Evolutionary conservation across 2,113 vertebrate species (phyloP), one percentile per base, ranked within the genome.

Genomic region (Apteryx mantelli): DNA sequence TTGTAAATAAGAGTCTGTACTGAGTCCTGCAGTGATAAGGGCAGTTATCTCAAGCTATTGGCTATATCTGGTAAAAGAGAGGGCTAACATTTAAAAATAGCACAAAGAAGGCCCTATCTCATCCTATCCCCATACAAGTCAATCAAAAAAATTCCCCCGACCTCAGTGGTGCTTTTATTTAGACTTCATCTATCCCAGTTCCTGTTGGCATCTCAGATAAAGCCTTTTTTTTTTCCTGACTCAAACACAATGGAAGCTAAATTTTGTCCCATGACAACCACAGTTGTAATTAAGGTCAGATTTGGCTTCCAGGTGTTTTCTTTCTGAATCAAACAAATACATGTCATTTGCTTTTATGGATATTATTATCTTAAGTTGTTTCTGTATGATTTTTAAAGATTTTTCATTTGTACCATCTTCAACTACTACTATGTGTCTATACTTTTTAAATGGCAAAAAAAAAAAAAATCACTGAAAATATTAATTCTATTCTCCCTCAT

Each of bases 251-350:
- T n/a, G 48, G 88, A 95, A 92, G 77, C 21, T 91, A 56, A 71
- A 36, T 96, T 95, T 69, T 96, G 50, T 87, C 85, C 76, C 73
- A 92, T 78, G 71, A 84, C 74, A 96, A 84, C 74, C 88, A 90
- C 56, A 82, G 63, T 50, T 93, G 85, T 68, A 88, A 79, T 70
- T 92, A 92, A 75, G 65, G 69, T 82, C 61, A 84, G 69, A 52
- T 26, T 65, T 2, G 55, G 16, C 71, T 94, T 81, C 80, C 50
- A 76, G 19, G n/a, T 83, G 11, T 92, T 93, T 94, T 92, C 73
- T 81, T 95, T 91, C 50, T 83, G 80, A 96, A 91, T 32, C 44
- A 65, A 90, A 74, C 28, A 89, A 79, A 53, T 83, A 12, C 40
- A 93, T 65, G 32, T 91, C 50, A 82, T 76, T 63, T 86, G 56